phyloP scores from a whole-genome alignment of 2,888 invertebrate species.

The Vannuccia rotundouncinata region DNA sequence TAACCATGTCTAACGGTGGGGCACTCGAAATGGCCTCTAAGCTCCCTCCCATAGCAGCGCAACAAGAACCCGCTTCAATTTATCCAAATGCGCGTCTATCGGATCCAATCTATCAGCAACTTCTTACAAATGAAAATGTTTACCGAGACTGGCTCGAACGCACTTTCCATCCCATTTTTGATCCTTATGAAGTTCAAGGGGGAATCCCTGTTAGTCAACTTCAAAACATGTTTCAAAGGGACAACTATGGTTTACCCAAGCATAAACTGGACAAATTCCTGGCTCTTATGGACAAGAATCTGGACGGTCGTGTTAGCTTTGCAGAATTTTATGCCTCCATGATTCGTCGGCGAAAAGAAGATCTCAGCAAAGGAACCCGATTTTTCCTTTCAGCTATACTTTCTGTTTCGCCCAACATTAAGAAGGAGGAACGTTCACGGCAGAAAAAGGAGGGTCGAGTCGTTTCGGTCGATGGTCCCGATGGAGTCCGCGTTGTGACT shows the following conservation, averaged over 20 bases:
- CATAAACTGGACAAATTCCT: slow-evolving; percentile 36
- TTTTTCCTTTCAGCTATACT: slow-evolving; percentile 24
- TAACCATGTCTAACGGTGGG: no score
- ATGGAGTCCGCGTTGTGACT: slow-evolving; percentile 1
- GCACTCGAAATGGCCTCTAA: not conserved
- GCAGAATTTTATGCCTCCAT: slow-evolving; percentile 35
- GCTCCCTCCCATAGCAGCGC: not conserved
- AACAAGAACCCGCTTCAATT: not conserved
- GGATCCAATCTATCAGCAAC: not conserved
- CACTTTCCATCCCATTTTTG: slow-evolving; percentile 36
- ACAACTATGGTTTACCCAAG: slow-evolving; percentile 29
- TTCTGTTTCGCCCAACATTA: slow-evolving; percentile 20
- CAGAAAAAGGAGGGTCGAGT: slow-evolving; percentile 25
- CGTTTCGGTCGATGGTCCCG: not conserved
- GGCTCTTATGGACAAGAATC: slow-evolving; percentile 33
- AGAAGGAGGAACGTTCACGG: slow-evolving; percentile 28
- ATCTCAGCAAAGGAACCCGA: slow-evolving; percentile 8
- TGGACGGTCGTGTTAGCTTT: slow-evolving; percentile 36
- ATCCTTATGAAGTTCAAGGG: slow-evolving; percentile 35
- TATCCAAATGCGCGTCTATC: not conserved
- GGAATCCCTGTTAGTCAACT: slow-evolving; percentile 36
- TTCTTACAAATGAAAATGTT: slow-evolving; percentile 14
- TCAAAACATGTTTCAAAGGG: slow-evolving; percentile 33
- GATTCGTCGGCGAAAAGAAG: slow-evolving; percentile 17
- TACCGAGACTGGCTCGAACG: slow-evolving; percentile 37